phyloP scores from a whole-genome alignment of 2,113 vertebrate species.

The Gallinago undulata region DNA sequence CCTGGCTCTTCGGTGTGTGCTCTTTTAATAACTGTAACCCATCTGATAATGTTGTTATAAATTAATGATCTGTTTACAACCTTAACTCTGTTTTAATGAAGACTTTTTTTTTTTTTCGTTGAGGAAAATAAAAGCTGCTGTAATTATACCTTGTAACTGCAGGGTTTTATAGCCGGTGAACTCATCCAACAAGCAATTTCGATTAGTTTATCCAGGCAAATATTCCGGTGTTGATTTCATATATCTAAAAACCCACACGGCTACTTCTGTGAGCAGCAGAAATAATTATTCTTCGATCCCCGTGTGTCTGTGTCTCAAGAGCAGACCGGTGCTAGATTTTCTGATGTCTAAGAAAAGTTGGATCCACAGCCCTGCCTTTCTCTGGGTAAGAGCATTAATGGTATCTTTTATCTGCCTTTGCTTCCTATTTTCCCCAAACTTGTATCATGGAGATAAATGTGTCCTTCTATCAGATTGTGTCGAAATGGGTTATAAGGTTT shows the following conservation, averaged over 20 bases:
- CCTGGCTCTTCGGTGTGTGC: slow-evolving; percentile 4
- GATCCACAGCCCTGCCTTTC: not conserved
- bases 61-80: slow-evolving; percentile 73
- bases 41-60: slow-evolving; percentile 70
- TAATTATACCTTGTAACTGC: slow-evolving; percentile 67
- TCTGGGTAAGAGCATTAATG: not conserved
- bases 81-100: slow-evolving; percentile 69
- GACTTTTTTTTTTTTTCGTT: slow-evolving; percentile 40
- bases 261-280: slow-evolving; percentile 8
- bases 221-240: slow-evolving; percentile 59
- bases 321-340: not conserved
- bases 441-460: slow-evolving; percentile 27
- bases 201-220: slow-evolving; percentile 69
- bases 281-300: slow-evolving; percentile 31
- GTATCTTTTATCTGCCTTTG: slow-evolving; percentile 17
- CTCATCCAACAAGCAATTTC: slow-evolving; percentile 68
- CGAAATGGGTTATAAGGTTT: slow-evolving; percentile 42
- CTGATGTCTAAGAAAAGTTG: not conserved
- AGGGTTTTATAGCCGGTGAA: slow-evolving; percentile 60
- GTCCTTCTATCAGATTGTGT: slow-evolving; percentile 20
- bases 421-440: slow-evolving; percentile 12
- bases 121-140: slow-evolving; percentile 66
- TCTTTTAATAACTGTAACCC: slow-evolving; percentile 69
- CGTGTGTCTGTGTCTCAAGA: not conserved
- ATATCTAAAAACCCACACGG: slow-evolving; percentile 10